These are phyloP conservation scores for Lucinisca nassula DNA, from an alignment of 2,888 invertebrate species.

Conservation along the genomic window DNA sequence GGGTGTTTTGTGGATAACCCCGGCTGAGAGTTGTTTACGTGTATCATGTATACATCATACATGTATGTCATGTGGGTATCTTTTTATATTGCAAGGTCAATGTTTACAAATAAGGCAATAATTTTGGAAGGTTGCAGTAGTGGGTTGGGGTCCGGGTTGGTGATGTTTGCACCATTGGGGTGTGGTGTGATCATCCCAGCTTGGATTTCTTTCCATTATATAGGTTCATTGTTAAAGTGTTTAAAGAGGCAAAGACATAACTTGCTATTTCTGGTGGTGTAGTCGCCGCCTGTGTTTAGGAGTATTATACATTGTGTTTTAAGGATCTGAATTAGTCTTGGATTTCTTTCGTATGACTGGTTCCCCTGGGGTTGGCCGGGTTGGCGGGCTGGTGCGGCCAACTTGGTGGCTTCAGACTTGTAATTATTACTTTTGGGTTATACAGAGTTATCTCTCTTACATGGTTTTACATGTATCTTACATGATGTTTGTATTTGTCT, in stretches of 20 bases:
- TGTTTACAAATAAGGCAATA: neutral
- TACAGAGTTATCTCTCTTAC: neutral
- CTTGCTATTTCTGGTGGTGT: too few relatives aligned
- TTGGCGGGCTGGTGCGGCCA: neutral
- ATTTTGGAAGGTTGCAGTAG: too few relatives aligned
- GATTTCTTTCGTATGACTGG: neutral
- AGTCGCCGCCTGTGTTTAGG: too few relatives aligned
- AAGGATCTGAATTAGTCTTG: too few relatives aligned
- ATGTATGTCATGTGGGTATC: neutral
- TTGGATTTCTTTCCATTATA: too few relatives aligned
- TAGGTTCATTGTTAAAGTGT: too few relatives aligned
- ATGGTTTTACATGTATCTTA: neutral
- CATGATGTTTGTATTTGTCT: neutral
- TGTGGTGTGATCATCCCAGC: neutral
- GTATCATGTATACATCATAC: too few relatives aligned
- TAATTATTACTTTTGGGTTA: neutral
- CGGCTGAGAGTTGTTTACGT: neutral
- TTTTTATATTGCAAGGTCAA: neutral
- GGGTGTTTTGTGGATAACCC: neutral
- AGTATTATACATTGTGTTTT: too few relatives aligned
- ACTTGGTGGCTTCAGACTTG: conserved; percentile 2
- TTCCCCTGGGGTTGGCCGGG: neutral
- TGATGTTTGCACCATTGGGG: neutral
- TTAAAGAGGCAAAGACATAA: too few relatives aligned
- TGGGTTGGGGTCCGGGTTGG: neutral